Conservation (phyloP, 2,113 vertebrate species). For the Pardalotus punctatus region DNA sequence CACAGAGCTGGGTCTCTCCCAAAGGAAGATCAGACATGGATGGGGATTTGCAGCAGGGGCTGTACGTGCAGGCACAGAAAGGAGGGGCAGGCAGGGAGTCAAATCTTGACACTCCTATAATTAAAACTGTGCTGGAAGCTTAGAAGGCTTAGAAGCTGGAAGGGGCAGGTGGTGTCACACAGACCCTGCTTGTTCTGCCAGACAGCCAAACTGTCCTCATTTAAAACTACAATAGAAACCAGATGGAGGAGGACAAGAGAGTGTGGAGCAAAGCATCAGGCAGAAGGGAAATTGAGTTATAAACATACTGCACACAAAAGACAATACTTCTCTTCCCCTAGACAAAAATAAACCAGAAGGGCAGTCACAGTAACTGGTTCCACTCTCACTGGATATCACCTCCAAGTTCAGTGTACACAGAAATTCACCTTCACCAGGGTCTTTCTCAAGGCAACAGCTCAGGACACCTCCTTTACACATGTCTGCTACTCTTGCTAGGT, state of each 20-base stretch:
- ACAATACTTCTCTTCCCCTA: constrained; percentile 53
- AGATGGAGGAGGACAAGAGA: constrained; percentile 62
- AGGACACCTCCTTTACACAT: accelerated
- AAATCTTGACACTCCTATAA: constrained; percentile 27
- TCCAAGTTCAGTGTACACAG: not conserved
- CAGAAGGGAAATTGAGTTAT: constrained; percentile 56
- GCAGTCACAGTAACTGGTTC: not conserved
- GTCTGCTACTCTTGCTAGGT: not conserved
- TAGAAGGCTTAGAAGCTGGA: constrained; percentile 48
- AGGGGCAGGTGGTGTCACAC: constrained; percentile 63
- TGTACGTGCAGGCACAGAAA: not conserved
- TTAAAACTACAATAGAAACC: constrained; percentile 72
- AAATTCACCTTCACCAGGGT: not conserved
- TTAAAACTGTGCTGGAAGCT: constrained; percentile 50
- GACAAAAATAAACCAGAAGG: constrained; percentile 55
- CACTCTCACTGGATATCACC: not conserved
- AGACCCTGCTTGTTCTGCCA: constrained; percentile 48
- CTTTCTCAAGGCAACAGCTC: not conserved
- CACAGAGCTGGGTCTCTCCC: not conserved
- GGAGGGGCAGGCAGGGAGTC: not conserved
- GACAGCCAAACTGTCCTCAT: constrained; percentile 53
- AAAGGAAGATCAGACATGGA: not conserved
- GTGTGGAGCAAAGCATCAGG: not conserved
- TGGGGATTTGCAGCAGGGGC: not conserved
- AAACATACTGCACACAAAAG: constrained; percentile 52